Evolutionary conservation across 2,888 invertebrate genomes (phyloP).

Genomic region (Phortica okadai): DNA sequence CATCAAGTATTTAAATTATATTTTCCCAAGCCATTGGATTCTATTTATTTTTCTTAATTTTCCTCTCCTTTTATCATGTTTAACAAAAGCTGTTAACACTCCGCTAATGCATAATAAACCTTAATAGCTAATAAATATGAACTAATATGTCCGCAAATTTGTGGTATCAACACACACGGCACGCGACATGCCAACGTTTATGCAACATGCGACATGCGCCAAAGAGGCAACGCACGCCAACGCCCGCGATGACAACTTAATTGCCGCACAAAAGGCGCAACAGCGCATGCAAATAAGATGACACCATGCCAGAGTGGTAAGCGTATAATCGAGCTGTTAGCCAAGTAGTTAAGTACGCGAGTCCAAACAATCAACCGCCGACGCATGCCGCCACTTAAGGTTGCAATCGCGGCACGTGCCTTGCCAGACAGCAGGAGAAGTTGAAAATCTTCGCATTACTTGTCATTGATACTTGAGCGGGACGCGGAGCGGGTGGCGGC

Average conservation of each 20-base stretch:
- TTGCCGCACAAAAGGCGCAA: slow-evolving; percentile 54
- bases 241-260: slow-evolving; percentile 51
- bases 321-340: not conserved
- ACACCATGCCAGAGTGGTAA: slow-evolving; percentile 4
- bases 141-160: slow-evolving; percentile 36
- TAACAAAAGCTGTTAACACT: not conserved
- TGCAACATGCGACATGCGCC: slow-evolving; percentile 41
- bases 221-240: not conserved
- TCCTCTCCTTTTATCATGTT: no score
- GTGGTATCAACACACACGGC: slow-evolving; percentile 45
- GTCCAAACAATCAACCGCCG: slow-evolving; percentile 7
- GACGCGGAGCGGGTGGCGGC: not conserved
- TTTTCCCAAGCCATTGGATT: not conserved
- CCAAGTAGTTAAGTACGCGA: not conserved
- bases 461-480: not conserved
- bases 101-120: not conserved
- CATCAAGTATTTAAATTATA: not conserved
- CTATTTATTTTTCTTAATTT: no score
- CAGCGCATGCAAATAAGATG: slow-evolving; percentile 49
- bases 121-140: slow-evolving; percentile 15
- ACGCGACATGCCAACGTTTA: slow-evolving; percentile 38
- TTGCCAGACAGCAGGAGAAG: not conserved
- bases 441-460: not conserved
- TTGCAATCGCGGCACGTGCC: slow-evolving; percentile 11
- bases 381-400: slow-evolving; percentile 23